Conservation (phyloP, 2,113 vertebrate genomes). For the Ailurus styani region DNA sequence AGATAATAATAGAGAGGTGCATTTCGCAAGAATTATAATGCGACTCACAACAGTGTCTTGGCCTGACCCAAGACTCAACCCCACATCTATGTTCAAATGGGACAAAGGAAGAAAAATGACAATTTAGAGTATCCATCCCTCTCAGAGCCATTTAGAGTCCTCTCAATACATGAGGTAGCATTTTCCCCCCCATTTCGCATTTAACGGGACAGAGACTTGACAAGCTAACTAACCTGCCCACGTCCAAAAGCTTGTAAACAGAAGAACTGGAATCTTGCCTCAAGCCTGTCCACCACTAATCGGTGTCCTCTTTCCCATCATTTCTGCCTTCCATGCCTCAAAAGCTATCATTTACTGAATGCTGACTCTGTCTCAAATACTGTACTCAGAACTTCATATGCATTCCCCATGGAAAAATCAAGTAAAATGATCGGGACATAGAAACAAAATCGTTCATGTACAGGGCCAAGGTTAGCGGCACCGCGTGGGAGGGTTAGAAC, state of each 20-base stretch:
- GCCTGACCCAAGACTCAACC: neutral
- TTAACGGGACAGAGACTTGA: neutral
- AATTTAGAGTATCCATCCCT: neutral
- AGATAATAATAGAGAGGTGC: neutral
- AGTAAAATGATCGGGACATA: neutral
- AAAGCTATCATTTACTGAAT: neutral
- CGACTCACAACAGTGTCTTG: neutral
- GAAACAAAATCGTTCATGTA: neutral
- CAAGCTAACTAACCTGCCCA: neutral
- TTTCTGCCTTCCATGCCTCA: neutral
- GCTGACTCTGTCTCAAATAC: neutral
- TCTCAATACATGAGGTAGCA: neutral
- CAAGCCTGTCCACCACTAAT: neutral
- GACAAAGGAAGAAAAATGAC: neutral
- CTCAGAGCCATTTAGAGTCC: neutral
- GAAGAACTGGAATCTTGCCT: neutral
- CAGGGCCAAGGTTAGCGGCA: neutral
- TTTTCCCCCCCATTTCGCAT: neutral
- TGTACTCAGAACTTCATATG: neutral
- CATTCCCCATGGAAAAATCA: neutral
- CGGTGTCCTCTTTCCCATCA: neutral
- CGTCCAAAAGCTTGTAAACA: neutral
- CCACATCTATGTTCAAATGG: neutral
- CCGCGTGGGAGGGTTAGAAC: neutral
- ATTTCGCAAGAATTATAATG: neutral